A percentile compares a stretch with the other conserved stretches of the same genome.
Conservation (phyloP, 2,797 vertebrate genomes). For the Clarias laeviceps region DNA sequence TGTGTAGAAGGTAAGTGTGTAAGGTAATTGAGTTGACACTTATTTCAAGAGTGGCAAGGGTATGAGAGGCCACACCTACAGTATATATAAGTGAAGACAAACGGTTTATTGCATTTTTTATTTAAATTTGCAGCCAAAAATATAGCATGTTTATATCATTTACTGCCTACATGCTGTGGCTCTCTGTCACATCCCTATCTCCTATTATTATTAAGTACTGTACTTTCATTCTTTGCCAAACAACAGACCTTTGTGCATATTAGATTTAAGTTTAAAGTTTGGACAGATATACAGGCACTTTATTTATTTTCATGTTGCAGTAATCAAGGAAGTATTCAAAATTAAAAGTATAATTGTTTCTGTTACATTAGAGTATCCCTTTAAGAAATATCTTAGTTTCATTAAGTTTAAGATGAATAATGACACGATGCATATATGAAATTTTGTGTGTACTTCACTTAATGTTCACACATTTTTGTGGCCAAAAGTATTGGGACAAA, state of each 20-base stretch:
- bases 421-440: not conserved
- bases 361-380: not conserved
- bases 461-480: too few species aligned
- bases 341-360: not conserved
- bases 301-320: not conserved
- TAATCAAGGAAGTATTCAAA: not conserved
- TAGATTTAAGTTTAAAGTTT: not conserved
- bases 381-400: not conserved
- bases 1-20: not conserved
- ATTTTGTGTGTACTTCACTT: too few species aligned
- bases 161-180: not conserved
- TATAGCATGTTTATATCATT: not conserved
- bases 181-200: not conserved
- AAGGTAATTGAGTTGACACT: not conserved
- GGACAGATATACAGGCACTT: not conserved
- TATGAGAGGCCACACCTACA: not conserved
- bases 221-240: not conserved
- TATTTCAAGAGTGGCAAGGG: not conserved
- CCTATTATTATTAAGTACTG: not conserved
- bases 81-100: not conserved
- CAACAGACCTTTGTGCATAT: not conserved
- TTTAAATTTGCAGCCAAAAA: not conserved
- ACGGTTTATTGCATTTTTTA: not conserved
- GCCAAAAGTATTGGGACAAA: too few species aligned
- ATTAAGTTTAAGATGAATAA: not conserved